Evolutionary conservation across 2,797 vertebrate species (phyloP).

Genomic region (Tauraco hartlaubi): DNA sequence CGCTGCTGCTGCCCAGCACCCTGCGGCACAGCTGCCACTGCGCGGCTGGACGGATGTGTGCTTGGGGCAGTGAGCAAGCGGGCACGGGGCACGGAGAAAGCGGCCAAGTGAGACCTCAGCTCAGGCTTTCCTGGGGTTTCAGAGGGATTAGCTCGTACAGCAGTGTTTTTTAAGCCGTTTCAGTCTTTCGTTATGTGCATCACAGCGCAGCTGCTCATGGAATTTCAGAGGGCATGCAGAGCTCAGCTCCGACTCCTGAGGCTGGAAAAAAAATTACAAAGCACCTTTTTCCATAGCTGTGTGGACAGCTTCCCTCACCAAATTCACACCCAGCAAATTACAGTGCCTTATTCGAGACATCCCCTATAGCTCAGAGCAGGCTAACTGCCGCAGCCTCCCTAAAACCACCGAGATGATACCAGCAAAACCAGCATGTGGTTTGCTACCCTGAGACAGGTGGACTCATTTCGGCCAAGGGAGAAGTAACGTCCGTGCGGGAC

Average conservation of each 20-base stretch:
- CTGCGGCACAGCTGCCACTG: rapidly evolving
- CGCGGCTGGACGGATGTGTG: rapidly evolving
- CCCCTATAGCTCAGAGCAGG: background rate
- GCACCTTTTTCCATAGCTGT: background rate
- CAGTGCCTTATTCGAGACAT: background rate
- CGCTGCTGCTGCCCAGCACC: rapidly evolving
- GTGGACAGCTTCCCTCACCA: background rate
- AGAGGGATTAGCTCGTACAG: background rate
- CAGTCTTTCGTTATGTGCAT: background rate
- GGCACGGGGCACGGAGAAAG: rapidly evolving
- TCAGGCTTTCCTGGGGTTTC: background rate
- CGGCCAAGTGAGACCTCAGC: background rate
- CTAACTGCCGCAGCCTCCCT: background rate
- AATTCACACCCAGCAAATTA: background rate
- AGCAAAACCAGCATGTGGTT: background rate
- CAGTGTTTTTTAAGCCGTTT: background rate
- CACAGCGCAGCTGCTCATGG: background rate
- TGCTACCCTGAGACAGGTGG: rapidly evolving
- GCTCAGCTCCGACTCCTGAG: background rate
- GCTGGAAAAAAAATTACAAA: background rate
- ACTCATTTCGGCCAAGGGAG: rapidly evolving
- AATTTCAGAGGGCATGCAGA: background rate
- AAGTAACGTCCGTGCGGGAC: rapidly evolving
- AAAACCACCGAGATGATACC: rapidly evolving
- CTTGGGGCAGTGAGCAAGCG: rapidly evolving